Evolutionary conservation across 92 coral and sea anemone genomes (phyloP).

Genomic region (Isaurus tuberculatus): DNA sequence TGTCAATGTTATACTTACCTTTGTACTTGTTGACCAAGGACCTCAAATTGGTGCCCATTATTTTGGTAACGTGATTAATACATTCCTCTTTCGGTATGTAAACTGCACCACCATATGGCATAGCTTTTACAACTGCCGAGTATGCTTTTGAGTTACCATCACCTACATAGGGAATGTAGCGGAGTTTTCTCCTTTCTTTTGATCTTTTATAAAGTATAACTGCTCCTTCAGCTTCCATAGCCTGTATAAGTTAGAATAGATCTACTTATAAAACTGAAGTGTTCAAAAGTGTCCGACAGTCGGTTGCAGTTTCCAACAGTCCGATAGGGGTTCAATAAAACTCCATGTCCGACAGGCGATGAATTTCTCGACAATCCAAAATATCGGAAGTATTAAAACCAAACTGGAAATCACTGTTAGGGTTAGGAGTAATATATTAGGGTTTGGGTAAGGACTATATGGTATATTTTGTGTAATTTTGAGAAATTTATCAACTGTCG

Average conservation of each 20-base stretch:
- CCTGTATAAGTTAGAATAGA: conserved; percentile 37
- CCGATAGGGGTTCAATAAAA: too few species aligned
- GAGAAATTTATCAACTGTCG: too few species aligned
- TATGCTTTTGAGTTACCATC: conserved; percentile 68
- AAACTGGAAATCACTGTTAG: too few species aligned
- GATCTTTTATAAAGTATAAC: conserved; percentile 48
- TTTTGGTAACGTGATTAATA: conserved; percentile 62
- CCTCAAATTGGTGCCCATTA: conserved; percentile 70
- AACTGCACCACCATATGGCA: conserved; percentile 68
- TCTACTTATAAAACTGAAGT: background rate
- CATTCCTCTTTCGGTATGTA: conserved; percentile 79
- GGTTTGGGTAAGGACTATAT: too few species aligned
- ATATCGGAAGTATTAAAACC: too few species aligned
- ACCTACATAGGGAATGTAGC: conserved; percentile 67
- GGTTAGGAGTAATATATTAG: too few species aligned
- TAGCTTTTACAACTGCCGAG: conserved; percentile 24
- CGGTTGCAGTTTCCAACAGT: too few species aligned
- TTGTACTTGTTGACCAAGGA: conserved; percentile 53
- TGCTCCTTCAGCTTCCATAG: conserved; percentile 73
- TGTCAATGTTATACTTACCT: conserved; percentile 37
- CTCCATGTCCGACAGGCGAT: too few species aligned
- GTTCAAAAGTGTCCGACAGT: too few species aligned
- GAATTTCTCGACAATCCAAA: too few species aligned
- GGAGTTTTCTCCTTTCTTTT: conserved; percentile 34
- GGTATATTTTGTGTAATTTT: too few species aligned